Evolutionary conservation across 2,113 vertebrate species (phyloP), one percentile per base, ranked within the genome.

Genomic region (Argyrosomus japonicus): DNA sequence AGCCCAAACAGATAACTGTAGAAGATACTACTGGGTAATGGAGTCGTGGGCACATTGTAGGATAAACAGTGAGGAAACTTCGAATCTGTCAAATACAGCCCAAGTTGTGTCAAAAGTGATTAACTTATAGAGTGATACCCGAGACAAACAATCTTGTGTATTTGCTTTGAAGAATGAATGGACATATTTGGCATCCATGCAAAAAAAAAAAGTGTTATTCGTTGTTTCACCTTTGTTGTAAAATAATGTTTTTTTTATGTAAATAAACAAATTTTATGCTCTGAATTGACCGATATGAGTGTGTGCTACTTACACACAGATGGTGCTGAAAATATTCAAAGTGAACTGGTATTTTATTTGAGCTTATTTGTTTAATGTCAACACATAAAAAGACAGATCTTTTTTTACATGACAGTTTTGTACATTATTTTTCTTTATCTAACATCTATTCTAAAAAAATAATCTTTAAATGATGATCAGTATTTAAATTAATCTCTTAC

Each of bases 191-290:
- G 45, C 5, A 36, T 48, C 40, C 54, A 45, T 47, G 14, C n/a
- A 68, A 1, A 36, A 21, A 58, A 21, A 58, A 19, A 19, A 43
- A 68, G 36, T 74, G 18, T 48, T 32, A 3, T 17, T 56, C n/a
- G 68, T 73, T 61, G 77, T 79, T 64, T 67, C 19, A 72, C 36
- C 23, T 48, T 87, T 69, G 21, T 77, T 89, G 83, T 90, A 85
- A 89, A 91, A 75, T 32, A 76, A 68, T 79, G 36, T 71, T 45
- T 71, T 81, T 86, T 78, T 75, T 69, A 81, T 93, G 92, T 94
- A 92, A 93, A 93, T 94, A 92, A 93, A 92, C 29, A 68, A 18
- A 78, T 85, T 68, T 82, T 91, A 88, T 87, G 88, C 40, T 81
- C 21, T 36, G 2, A 79, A 68, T 32, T 57, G 27, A 57, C 17